Conservation (phyloP, 2,888 invertebrate species). For the Serrognathus titanus region DNA sequence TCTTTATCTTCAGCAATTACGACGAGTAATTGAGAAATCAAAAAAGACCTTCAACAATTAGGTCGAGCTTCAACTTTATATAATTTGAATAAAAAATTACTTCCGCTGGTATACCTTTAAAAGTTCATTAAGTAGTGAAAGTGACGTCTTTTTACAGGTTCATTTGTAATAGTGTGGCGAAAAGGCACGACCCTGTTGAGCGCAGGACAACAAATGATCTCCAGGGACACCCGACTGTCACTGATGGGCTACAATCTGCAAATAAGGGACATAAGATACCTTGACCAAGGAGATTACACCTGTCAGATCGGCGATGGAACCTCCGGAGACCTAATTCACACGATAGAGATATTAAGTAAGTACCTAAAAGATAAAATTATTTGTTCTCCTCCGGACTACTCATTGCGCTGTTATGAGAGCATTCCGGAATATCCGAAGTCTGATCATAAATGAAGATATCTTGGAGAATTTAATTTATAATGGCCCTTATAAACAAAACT, state of each 20-base stretch:
- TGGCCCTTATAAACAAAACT: no score
- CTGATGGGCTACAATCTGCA: slow-evolving; percentile 54
- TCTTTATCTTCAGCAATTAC: no score
- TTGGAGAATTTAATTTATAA: no score
- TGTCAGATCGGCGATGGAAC: slow-evolving; percentile 56
- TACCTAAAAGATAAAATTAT: slow-evolving; percentile 12
- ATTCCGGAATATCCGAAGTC: no score
- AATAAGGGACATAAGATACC: slow-evolving; percentile 51
- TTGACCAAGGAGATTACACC: slow-evolving; percentile 57
- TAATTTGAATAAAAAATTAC: no score
- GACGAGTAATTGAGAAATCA: no score
- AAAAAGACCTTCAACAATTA: no score
- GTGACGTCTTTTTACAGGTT: slow-evolving; percentile 43
- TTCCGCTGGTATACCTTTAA: no score
- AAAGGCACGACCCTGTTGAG: slow-evolving; percentile 52
- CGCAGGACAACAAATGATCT: slow-evolving; percentile 54
- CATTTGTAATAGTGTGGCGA: slow-evolving; percentile 55
- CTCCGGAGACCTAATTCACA: slow-evolving; percentile 55
- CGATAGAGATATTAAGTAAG: slow-evolving; percentile 56
- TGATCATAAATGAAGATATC: no score
- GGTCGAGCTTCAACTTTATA: no score
- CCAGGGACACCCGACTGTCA: slow-evolving; percentile 51
- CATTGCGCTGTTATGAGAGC: no score
- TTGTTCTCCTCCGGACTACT: not conserved
- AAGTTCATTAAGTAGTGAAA: no score